A percentile compares a stretch with the other conserved stretches of the same genome.
Evolutionary conservation across 2,113 vertebrate species (phyloP).

Genomic region (Channa argus): DNA sequence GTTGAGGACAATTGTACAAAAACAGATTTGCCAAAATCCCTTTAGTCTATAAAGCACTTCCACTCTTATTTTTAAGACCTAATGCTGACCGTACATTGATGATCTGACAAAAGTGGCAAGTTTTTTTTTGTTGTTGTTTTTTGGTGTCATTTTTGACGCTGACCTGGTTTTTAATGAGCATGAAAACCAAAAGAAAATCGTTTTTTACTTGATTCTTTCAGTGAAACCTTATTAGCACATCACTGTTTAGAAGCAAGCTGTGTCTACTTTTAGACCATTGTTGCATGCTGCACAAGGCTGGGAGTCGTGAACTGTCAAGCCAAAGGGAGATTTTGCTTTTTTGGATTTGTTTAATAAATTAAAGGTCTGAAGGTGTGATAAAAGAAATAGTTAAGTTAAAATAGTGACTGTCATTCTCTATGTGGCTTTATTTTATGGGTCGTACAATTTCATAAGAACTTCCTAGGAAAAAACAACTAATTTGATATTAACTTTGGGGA

Average conservation of each 20-base stretch:
- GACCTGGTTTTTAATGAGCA: not conserved
- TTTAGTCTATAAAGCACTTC: not conserved
- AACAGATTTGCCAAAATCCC: not conserved
- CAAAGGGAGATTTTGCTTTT: not conserved
- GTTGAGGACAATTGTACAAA: not conserved
- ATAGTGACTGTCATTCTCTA: too few species aligned
- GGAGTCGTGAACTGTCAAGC: not conserved
- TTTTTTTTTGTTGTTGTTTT: too few species aligned
- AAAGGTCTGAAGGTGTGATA: too few species aligned
- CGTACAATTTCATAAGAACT: too few species aligned
- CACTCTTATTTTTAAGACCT: not conserved
- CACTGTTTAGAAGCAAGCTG: not conserved
- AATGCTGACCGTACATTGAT: not conserved
- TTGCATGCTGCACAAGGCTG: not conserved
- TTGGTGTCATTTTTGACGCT: too few species aligned
- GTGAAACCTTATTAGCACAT: not conserved
- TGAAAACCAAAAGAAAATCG: not conserved
- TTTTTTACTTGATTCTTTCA: too few species aligned
- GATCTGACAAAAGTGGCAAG: not conserved
- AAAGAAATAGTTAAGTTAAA: too few species aligned
- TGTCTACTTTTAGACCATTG: not conserved
- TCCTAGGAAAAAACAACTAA: too few species aligned
- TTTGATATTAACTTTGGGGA: too few species aligned
- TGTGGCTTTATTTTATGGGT: too few species aligned
- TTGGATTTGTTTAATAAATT: not conserved